These are phyloP conservation scores for Rhinella marina DNA, from an alignment of 2,797 vertebrate genomes.

Conservation along the genomic window DNA sequence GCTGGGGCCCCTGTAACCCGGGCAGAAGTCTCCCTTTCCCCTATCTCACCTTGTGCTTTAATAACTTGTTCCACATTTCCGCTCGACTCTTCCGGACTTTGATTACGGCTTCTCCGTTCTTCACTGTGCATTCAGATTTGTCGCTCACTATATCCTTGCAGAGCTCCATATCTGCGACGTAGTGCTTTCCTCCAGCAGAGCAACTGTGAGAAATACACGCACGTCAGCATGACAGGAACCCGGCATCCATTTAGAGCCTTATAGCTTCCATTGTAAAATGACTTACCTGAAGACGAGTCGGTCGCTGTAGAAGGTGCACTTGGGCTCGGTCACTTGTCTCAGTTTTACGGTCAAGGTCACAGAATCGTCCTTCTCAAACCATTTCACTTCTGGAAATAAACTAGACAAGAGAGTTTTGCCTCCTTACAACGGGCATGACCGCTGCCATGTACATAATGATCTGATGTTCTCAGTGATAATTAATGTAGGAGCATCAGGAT, in stretches of 20 bases:
- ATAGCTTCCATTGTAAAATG: background rate
- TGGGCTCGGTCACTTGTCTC: conserved; percentile 62
- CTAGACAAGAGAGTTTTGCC: conserved; percentile 62
- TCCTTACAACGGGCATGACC: background rate
- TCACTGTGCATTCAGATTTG: conserved; percentile 66
- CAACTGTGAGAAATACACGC: conserved; percentile 67
- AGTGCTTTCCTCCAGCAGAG: conserved; percentile 71
- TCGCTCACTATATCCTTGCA: conserved; percentile 66
- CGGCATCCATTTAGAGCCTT: background rate
- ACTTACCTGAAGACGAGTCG: conserved; percentile 77
- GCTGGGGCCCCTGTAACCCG: background rate
- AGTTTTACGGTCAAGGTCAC: conserved; percentile 72
- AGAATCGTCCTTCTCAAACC: conserved; percentile 74
- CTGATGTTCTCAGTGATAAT: too few species aligned
- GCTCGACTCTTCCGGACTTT: conserved; percentile 69
- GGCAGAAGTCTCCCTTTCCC: background rate
- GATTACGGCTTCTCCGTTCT: conserved; percentile 68
- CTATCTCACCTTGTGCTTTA: conserved; percentile 71
- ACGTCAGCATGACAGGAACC: too few species aligned
- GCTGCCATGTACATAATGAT: too few species aligned
- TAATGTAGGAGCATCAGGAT: too few species aligned
- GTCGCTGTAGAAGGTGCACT: conserved; percentile 70
- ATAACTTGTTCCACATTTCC: conserved; percentile 68
- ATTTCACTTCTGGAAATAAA: conserved; percentile 74
- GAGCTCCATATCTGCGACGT: conserved; percentile 74